phyloP scores from a whole-genome alignment of 2,113 vertebrate genomes.

The Leiothrix lutea region DNA sequence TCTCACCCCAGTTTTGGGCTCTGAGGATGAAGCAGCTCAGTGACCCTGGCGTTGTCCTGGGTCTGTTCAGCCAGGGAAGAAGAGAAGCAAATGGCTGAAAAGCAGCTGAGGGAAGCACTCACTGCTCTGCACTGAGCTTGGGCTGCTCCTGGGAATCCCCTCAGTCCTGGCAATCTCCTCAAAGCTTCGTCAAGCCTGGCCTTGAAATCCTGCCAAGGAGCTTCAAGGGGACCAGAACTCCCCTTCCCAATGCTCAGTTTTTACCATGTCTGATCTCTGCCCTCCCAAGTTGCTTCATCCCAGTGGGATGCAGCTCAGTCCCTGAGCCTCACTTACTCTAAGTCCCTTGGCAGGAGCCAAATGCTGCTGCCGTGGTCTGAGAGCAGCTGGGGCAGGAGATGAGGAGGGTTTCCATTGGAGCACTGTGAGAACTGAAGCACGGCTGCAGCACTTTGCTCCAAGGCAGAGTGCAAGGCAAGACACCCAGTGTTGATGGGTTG shows the following conservation, averaged over 20 bases:
- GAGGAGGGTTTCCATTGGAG: background rate
- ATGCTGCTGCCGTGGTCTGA: fast-evolving
- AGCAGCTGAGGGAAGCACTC: background rate
- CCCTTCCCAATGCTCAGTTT: background rate
- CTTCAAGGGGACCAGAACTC: background rate
- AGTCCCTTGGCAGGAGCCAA: background rate
- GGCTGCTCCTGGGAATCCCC: background rate
- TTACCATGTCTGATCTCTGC: background rate
- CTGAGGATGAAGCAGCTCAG: background rate
- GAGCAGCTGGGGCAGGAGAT: background rate
- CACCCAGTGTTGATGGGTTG: background rate
- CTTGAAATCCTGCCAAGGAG: background rate
- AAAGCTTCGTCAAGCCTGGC: background rate
- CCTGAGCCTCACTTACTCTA: fast-evolving
- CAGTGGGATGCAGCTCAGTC: background rate
- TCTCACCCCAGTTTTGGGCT: background rate
- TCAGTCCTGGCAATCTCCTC: background rate
- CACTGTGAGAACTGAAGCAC: background rate
- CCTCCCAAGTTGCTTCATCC: background rate
- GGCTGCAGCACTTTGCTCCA: background rate
- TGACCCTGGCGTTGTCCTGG: fast-evolving
- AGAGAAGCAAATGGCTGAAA: background rate
- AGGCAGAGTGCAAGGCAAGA: background rate
- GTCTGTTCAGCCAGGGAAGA: background rate
- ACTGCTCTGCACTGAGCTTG: fast-evolving